A percentile compares a stretch with the other conserved stretches of the same genome.
Conservation (phyloP, 1,140 invertebrate genomes). For the Saxidomus purpurata region DNA sequence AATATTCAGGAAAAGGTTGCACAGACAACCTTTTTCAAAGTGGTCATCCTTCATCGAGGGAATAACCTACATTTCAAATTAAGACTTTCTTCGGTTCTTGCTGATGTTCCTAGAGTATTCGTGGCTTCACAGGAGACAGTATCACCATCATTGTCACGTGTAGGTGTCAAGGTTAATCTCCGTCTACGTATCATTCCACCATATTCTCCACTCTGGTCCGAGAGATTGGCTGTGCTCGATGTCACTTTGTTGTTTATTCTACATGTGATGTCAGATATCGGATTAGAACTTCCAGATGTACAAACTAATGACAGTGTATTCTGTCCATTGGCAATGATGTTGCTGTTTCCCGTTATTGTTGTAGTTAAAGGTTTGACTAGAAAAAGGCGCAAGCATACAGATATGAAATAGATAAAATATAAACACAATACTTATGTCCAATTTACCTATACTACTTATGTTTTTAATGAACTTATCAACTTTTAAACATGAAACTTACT, state of each 20-base stretch:
- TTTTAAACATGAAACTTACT: not conserved
- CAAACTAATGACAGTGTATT: not conserved
- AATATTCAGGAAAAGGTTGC: no score
- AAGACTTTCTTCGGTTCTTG: not conserved
- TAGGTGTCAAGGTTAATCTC: not conserved
- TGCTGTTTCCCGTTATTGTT: not conserved
- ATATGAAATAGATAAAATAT: not conserved
- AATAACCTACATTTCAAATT: not conserved
- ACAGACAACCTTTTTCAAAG: no score
- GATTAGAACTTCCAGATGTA: slow-evolving; percentile 22
- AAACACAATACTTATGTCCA: not conserved
- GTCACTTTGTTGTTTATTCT: not conserved
- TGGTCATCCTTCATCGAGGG: no score
- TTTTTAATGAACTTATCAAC: not conserved
- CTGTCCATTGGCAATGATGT: not conserved
- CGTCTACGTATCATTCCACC: not conserved
- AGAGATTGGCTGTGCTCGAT: not conserved
- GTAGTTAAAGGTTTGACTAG: not conserved
- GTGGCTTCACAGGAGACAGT: not conserved
- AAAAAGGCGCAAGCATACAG: no score
- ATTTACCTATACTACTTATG: not conserved
- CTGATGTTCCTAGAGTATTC: not conserved
- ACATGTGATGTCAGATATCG: not conserved
- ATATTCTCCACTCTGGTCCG: slow-evolving; percentile 1
- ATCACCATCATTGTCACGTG: slow-evolving; percentile 6